A percentile compares a stretch with the other conserved stretches of the same genome.
Evolutionary conservation across 2,113 vertebrate species (phyloP).

Genomic region (Thamnaconus septentrionalis): DNA sequence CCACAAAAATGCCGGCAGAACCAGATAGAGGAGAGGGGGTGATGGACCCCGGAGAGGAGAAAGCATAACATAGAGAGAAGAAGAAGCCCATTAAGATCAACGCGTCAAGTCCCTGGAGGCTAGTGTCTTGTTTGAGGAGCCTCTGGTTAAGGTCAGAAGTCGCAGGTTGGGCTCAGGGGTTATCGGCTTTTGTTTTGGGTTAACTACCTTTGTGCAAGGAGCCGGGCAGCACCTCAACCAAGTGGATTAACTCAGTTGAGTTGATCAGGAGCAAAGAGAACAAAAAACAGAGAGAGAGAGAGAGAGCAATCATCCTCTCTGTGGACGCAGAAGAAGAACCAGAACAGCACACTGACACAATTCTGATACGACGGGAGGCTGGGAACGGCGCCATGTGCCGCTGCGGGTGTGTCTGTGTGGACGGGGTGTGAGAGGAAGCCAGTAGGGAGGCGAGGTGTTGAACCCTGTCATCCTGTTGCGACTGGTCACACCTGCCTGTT

Average conservation of each 20-base stretch:
- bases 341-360: constrained; percentile 3
- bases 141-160: constrained; percentile 59
- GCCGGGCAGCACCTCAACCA: constrained; percentile 34
- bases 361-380: constrained; percentile 2
- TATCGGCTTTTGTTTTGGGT: constrained; percentile 63
- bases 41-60: constrained; percentile 7
- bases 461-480: constrained; percentile 75
- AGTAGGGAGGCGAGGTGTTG: constrained; percentile 68
- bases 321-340: constrained; percentile 5
- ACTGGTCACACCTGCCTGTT: constrained; percentile 73
- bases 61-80: constrained; percentile 43
- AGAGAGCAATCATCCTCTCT: constrained; percentile 14
- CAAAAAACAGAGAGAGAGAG: constrained; percentile 16
- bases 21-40: constrained; percentile 7
- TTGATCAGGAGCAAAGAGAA: constrained; percentile 26
- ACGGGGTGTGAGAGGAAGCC: constrained; percentile 69
- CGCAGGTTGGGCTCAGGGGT: constrained; percentile 52
- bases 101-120: constrained; percentile 53
- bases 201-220: constrained; percentile 42
- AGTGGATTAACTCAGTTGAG: constrained; percentile 42
- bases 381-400: constrained; percentile 14
- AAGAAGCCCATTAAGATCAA: constrained; percentile 41
- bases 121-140: constrained; percentile 64
- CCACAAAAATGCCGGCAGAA: constrained; percentile 22
- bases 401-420: constrained; percentile 56